Base-by-base conservation (phyloP, 2,888 invertebrate genomes). In the Pteria penguin region DNA sequence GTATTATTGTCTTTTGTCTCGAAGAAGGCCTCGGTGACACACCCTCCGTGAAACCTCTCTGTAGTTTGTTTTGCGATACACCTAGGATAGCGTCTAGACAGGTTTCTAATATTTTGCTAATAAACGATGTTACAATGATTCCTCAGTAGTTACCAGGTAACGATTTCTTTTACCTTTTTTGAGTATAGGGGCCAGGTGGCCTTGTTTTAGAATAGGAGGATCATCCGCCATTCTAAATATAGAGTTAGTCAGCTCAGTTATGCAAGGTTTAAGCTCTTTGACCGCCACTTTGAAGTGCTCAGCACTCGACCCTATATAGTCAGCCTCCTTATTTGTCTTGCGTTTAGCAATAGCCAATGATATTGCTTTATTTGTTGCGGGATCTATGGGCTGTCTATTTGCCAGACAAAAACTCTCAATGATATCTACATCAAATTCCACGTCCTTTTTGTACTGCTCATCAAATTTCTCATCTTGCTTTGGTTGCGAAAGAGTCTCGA, bases 31-130 rank as follows among this genome's bases (percentile, higher is more conserved):
- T 67, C 67, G 67, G 31, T 29, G 67, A 67, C 27, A n/a, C 14
- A 11, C 26, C 26, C 4, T 27, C 27, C 3, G 24, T 60, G 60
- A 60, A 60, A 2, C 60, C 60, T 3, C 11, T 5, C 18, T 66
- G 66, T 26, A 36, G 36, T 66, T 24, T 36, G 2, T 14, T 24
- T 32, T 66, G 66, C 2, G 36, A 11, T 22, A 2, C 8, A 22
- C 24, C 18, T 4, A 66, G 24, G 4, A 45, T 36, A 2, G 36
- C n/a, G 27, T 61, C 29, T 14, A 26, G 24, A 18, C 8, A 11
- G 29, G 18, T n/a, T 63, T 63, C 63, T 32, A 63, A 3, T 4
- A 63, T 33, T 63, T 63, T 63, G 32, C 29, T 22, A 14, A 57
- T 57, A 14, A 22, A 5, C 5, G 57, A 57, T 8, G 57, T 57